These are phyloP conservation scores for Prosapia bicincta DNA, from an alignment of 2,888 invertebrate species.

Conservation along the genomic window DNA sequence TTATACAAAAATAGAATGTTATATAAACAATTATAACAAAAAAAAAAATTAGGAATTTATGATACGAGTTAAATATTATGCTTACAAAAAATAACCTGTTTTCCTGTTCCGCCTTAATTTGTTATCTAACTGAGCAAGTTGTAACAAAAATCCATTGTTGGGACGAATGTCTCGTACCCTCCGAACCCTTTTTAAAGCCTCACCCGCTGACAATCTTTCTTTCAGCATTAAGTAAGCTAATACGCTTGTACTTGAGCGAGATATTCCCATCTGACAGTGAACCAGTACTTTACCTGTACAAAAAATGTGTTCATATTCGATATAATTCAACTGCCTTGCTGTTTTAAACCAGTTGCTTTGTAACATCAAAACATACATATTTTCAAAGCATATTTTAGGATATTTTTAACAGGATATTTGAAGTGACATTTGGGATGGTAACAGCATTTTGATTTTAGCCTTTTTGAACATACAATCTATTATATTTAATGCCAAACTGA, in stretches of 20 bases:
- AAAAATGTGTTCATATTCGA: no score
- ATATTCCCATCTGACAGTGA: constrained; percentile 78
- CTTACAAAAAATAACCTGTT: not conserved
- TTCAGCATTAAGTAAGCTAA: constrained; percentile 79
- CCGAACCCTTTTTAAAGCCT: constrained; percentile 69
- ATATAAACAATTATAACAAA: not conserved
- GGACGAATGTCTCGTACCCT: constrained; percentile 70
- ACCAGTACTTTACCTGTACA: constrained; percentile 69
- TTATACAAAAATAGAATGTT: not conserved
- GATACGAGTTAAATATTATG: not conserved
- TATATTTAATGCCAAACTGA: no score
- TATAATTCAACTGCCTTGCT: no score
- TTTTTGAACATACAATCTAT: no score
- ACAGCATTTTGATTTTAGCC: no score
- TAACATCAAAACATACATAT: no score
- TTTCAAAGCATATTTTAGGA: no score
- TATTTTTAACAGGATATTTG: no score
- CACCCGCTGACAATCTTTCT: constrained; percentile 67
- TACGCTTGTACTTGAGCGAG: constrained; percentile 76
- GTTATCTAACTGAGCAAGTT: constrained; percentile 64
- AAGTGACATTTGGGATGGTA: no score
- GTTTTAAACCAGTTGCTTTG: no score
- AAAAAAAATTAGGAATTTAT: not conserved
- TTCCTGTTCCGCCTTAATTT: constrained; percentile 44
- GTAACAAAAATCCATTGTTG: constrained; percentile 76